These are phyloP conservation scores for Syngnathus typhle DNA, from an alignment of 2,113 vertebrate species.

Conservation along the genomic window DNA sequence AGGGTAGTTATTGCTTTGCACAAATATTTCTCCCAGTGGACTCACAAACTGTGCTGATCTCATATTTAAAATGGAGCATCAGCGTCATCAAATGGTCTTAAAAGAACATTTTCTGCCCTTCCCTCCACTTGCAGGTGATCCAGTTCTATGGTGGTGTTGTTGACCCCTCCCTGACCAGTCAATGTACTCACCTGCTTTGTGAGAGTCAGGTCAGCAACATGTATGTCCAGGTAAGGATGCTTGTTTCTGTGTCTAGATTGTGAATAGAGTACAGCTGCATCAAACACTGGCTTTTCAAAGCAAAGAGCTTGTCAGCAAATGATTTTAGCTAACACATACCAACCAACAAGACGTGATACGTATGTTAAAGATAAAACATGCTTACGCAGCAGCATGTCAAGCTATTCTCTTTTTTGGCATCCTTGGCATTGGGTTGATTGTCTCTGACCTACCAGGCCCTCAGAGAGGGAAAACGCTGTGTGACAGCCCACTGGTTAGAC, in stretches of 20 bases:
- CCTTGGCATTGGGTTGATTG: not conserved
- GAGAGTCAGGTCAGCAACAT: conserved; percentile 95
- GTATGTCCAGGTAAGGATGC: conserved; percentile 86
- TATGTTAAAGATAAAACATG: not conserved
- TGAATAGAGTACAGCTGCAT: not conserved
- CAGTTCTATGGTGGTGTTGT: conserved; percentile 87
- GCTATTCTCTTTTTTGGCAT: not conserved
- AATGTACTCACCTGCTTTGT: conserved; percentile 94
- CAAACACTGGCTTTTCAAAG: not conserved
- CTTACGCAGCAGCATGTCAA: not conserved
- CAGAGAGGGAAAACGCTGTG: conserved; percentile 87
- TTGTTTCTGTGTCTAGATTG: not conserved
- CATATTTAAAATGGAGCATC: too few species aligned
- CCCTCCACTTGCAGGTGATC: conserved; percentile 75
- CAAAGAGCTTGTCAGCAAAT: not conserved
- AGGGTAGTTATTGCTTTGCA: too few species aligned
- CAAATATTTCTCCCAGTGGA: too few species aligned
- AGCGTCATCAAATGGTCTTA: too few species aligned
- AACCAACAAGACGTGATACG: not conserved
- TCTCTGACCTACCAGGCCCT: conserved; percentile 71
- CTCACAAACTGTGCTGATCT: too few species aligned
- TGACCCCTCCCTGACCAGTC: conserved; percentile 79
- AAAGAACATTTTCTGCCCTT: too few species aligned
- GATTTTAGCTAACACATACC: not conserved
- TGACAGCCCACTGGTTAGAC: conserved; percentile 95